Percentiles rank a stretch among this genome's conserved stretches.
These are phyloP conservation scores for Nemoura dubitans DNA, from an alignment of 2,888 invertebrate species.

Conservation along the genomic window DNA sequence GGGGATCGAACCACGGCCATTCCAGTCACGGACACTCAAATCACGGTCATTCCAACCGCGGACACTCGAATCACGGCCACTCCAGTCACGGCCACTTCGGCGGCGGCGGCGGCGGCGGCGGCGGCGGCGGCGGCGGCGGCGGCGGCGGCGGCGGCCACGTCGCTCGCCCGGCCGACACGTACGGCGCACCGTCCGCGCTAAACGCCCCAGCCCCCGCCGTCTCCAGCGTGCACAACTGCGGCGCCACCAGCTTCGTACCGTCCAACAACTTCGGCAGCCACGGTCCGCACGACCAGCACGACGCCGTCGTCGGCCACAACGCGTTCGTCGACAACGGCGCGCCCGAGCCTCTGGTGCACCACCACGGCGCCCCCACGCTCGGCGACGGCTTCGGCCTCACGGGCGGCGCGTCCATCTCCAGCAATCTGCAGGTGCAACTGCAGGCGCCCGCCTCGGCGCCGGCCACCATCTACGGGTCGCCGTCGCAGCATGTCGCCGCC, in stretches of 20 bases:
- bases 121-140: conserved; percentile 30
- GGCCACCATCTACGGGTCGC: conserved; percentile 41
- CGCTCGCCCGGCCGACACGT: conserved; percentile 53
- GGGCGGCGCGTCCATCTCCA: conserved; percentile 36
- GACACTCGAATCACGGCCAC: not conserved
- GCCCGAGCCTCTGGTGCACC: conserved; percentile 26
- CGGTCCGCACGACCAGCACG: conserved; percentile 29
- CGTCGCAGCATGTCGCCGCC: conserved; percentile 22
- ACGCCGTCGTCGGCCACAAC: not conserved
- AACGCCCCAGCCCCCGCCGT: conserved; percentile 52
- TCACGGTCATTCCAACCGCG: not conserved
- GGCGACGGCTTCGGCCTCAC: conserved; percentile 14
- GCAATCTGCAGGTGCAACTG: conserved; percentile 38
- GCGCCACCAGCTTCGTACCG: conserved; percentile 49
- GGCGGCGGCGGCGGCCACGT: conserved; percentile 53
- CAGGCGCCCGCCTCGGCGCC: conserved; percentile 37
- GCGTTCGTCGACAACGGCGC: conserved; percentile 33
- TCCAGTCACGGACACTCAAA: not conserved
- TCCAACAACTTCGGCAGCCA: conserved; percentile 47
- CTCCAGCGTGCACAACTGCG: conserved; percentile 46
- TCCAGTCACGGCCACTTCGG: conserved; percentile 8
- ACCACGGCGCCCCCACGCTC: conserved; percentile 37
- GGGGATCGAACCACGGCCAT: not conserved
- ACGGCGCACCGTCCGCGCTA: conserved; percentile 54
- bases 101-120: conserved; percentile 54